These are phyloP conservation scores for Lycodopsis pacificus DNA, from an alignment of 2,797 vertebrate species.

Conservation along the genomic window DNA sequence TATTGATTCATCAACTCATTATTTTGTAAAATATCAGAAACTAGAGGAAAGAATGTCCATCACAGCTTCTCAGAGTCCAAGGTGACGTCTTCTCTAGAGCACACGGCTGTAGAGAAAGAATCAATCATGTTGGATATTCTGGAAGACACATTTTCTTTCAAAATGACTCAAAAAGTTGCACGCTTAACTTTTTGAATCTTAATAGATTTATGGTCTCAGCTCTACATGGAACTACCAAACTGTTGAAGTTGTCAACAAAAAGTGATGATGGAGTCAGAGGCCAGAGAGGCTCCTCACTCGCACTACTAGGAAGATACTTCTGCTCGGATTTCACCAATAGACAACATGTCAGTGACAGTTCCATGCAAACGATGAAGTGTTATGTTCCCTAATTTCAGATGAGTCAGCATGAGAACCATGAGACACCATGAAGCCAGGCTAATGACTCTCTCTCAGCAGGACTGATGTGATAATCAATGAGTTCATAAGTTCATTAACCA, in stretches of 20 bases:
- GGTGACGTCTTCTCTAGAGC: background rate
- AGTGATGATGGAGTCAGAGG: background rate
- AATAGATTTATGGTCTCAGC: background rate
- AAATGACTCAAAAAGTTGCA: background rate
- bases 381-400: no score
- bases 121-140: background rate
- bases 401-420: background rate
- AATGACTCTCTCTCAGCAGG: no score
- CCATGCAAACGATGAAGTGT: background rate
- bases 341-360: background rate
- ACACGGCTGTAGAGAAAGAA: background rate
- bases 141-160: background rate
- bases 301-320: no score
- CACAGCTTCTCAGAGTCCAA: background rate
- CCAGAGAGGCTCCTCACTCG: no score
- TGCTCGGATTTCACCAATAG: no score
- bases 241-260: background rate
- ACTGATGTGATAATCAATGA: background rate
- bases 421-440: background rate
- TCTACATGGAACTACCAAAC: background rate
- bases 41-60: background rate
- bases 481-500: background rate
- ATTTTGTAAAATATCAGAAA: background rate
- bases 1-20: no score
- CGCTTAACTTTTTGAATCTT: no score